Conservation (phyloP, 2,113 vertebrate genomes). For the Microcebus ravelobensis region DNA sequence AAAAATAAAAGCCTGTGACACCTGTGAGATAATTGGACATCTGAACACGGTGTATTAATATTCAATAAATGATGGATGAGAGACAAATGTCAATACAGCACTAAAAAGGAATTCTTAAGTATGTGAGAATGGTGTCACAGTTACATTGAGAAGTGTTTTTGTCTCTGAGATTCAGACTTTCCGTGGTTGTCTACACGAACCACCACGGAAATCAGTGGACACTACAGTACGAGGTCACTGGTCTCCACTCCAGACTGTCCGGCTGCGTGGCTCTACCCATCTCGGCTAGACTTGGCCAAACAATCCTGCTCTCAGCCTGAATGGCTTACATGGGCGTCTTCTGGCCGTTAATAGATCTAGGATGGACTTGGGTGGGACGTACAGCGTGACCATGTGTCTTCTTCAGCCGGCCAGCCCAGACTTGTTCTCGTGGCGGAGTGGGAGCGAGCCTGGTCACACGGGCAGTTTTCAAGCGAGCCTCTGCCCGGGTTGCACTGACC, state of each 20-base stretch:
- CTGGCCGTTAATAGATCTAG: not conserved
- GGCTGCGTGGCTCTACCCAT: not conserved
- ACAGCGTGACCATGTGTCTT: not conserved
- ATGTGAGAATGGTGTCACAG: not conserved
- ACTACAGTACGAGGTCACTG: not conserved
- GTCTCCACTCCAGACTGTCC: not conserved
- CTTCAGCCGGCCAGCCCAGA: too few species aligned
- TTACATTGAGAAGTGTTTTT: not conserved
- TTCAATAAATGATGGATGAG: not conserved
- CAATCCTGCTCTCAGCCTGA: not conserved
- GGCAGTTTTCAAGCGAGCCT: not conserved
- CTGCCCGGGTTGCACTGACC: too few species aligned
- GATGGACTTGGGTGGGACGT: not conserved
- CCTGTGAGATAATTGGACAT: not conserved
- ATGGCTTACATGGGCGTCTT: too few species aligned
- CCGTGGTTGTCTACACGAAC: not conserved
- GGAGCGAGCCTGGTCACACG: rapidly evolving
- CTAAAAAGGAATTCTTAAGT: not conserved
- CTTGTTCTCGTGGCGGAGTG: rapidly evolving
- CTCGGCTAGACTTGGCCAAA: not conserved
- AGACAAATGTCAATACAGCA: not conserved
- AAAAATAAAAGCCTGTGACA: not conserved
- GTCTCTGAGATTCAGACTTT: not conserved
- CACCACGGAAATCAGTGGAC: not conserved
- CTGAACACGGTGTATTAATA: not conserved